A percentile compares a stretch with the other conserved stretches of the same genome.
phyloP scores from a whole-genome alignment of 2,888 invertebrate genomes.

The Scaptomyza flava region DNA sequence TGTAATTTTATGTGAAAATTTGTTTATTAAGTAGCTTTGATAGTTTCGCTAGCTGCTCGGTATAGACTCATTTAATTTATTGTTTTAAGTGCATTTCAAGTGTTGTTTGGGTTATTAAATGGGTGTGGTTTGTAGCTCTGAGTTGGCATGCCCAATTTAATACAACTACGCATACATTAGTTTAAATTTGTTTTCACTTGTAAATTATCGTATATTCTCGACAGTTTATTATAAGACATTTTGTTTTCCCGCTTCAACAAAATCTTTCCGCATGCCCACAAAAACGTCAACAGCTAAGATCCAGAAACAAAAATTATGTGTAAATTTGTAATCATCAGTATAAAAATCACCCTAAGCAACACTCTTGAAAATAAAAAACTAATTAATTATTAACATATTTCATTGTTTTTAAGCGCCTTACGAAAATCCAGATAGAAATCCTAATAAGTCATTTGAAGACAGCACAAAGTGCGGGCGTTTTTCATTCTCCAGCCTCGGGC shows the following conservation, averaged over 20 bases:
- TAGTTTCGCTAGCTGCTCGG: constrained; percentile 61
- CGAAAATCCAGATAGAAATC: constrained; percentile 58
- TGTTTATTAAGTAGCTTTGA: constrained; percentile 81
- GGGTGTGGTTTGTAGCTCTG: constrained; percentile 60
- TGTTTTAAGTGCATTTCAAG: constrained; percentile 70
- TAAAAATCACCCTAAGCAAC: constrained; percentile 37
- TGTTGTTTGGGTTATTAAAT: constrained; percentile 70
- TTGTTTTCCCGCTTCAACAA: not conserved
- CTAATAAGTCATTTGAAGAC: constrained; percentile 69
- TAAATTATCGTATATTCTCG: constrained; percentile 35
- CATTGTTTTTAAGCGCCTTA: constrained; percentile 55
- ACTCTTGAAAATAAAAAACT: constrained; percentile 23
- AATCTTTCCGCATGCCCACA: constrained; percentile 37
- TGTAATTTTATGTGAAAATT: constrained; percentile 82
- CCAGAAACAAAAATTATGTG: constrained; percentile 42
- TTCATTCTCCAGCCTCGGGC: not conserved
- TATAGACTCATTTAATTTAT: constrained; percentile 65
- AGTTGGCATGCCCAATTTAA: constrained; percentile 50
- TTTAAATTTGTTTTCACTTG: constrained; percentile 72
- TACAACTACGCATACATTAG: constrained; percentile 54
- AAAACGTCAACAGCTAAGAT: constrained; percentile 66
- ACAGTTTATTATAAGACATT: constrained; percentile 8
- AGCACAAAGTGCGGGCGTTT: constrained; percentile 54
- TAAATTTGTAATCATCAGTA: constrained; percentile 65
- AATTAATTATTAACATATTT: constrained; percentile 79